These are phyloP conservation scores for Andrena camellia DNA, from an alignment of 2,888 invertebrate genomes.

Conservation along the genomic window DNA sequence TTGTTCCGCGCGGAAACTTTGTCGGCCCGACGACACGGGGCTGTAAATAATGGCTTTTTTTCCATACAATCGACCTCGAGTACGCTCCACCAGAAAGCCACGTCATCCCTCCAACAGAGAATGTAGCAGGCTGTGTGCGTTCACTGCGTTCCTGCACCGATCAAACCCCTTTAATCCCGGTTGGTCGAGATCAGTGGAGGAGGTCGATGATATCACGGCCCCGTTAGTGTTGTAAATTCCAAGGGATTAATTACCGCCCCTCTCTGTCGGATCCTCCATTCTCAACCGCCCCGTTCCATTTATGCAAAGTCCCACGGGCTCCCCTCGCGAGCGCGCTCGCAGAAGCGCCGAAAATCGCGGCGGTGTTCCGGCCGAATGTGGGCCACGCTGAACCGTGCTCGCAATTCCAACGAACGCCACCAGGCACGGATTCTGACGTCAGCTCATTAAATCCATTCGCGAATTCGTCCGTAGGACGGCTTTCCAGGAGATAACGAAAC, in stretches of 20 bases:
- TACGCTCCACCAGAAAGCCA: background rate
- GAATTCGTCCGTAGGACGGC: slow-evolving; percentile 33
- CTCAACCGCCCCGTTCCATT: too few relatives aligned
- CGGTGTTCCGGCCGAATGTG: slow-evolving; percentile 23
- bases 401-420: slow-evolving; percentile 27
- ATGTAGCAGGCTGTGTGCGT: background rate
- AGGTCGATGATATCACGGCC: slow-evolving; percentile 10
- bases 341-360: slow-evolving; percentile 7
- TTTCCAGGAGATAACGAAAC: slow-evolving; percentile 48
- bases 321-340: background rate
- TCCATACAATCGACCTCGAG: background rate
- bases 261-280: background rate
- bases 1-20: slow-evolving; percentile 43
- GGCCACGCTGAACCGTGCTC: slow-evolving; percentile 27
- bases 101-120: background rate
- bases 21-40: slow-evolving; percentile 5
- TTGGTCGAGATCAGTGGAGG: slow-evolving; percentile 13
- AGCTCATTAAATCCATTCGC: slow-evolving; percentile 52
- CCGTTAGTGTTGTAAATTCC: background rate
- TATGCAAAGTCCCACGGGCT: background rate
- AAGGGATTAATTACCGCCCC: slow-evolving; percentile 5
- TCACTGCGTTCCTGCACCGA: background rate
- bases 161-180: slow-evolving; percentile 17
- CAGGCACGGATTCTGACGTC: slow-evolving; percentile 46
- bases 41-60: slow-evolving; percentile 30